Conservation (phyloP, 2,797 vertebrate species). For the Ptychadena robeensis region DNA sequence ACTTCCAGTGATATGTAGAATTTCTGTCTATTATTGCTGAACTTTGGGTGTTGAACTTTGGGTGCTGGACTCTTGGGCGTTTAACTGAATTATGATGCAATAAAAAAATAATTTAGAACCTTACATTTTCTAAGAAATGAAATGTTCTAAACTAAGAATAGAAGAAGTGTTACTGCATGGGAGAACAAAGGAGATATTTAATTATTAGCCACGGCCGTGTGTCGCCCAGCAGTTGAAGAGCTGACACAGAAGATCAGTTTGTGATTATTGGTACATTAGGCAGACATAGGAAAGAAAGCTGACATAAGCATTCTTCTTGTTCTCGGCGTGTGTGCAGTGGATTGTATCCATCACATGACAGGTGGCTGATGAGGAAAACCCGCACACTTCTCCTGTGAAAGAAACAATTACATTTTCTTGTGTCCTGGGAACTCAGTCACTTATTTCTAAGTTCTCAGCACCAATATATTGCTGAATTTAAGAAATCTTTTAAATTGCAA, state of each 20-base stretch:
- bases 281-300: constrained; percentile 27
- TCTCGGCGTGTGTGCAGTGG: constrained; percentile 21
- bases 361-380: constrained; percentile 18
- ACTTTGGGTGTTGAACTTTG: too few relatives aligned
- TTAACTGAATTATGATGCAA: too few relatives aligned
- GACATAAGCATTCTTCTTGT: constrained; percentile 17
- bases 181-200: not conserved
- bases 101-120: too few relatives aligned
- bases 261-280: constrained; percentile 48
- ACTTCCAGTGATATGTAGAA: too few relatives aligned
- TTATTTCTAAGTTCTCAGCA: constrained; percentile 8
- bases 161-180: too few relatives aligned
- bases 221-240: not conserved
- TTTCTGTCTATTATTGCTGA: too few relatives aligned
- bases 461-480: constrained; percentile 8
- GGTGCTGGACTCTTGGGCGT: too few relatives aligned
- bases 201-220: not conserved
- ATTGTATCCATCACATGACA: constrained; percentile 41
- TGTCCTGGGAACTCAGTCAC: constrained; percentile 10
- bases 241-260: constrained; percentile 10
- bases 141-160: too few relatives aligned
- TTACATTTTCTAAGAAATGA: too few relatives aligned
- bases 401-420: constrained; percentile 33
- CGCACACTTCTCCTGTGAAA: constrained; percentile 20
- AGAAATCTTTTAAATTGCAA: constrained; percentile 11